A percentile compares a stretch with the other conserved stretches of the same genome.
These are phyloP conservation scores for Callaeas wilsoni DNA, from an alignment of 2,113 vertebrate genomes.

Conservation along the genomic window DNA sequence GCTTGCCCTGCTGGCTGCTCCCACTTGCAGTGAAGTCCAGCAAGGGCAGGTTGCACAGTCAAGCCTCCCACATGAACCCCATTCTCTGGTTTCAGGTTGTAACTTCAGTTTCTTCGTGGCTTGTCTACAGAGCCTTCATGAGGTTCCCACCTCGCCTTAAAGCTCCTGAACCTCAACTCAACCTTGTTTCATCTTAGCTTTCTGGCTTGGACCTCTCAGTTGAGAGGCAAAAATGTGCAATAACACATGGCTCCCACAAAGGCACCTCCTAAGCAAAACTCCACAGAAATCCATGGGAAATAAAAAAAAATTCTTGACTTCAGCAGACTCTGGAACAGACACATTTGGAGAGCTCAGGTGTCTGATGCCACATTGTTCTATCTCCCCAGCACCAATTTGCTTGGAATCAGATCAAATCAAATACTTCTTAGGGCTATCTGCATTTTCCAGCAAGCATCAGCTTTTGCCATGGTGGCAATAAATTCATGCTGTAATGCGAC, in stretches of 20 bases:
- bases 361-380: background rate
- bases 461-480: background rate
- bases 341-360: background rate
- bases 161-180: background rate
- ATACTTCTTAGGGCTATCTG: background rate
- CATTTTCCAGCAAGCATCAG: background rate
- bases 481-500: background rate
- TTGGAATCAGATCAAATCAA: conserved; percentile 23
- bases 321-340: background rate
- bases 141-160: background rate
- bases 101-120: too few relatives aligned
- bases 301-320: background rate
- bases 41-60: background rate
- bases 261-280: background rate
- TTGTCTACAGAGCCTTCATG: background rate
- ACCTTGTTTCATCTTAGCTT: background rate
- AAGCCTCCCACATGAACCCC: background rate
- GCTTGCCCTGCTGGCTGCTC: background rate
- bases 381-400: background rate
- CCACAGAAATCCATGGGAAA: background rate
- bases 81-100: background rate
- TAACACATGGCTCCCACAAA: background rate
- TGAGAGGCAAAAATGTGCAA: background rate
- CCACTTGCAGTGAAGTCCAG: background rate
- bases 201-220: background rate